A percentile compares a stretch with the other conserved stretches of the same genome.
These are phyloP conservation scores for Empidonax traillii DNA, from an alignment of 2,113 vertebrate genomes.

Conservation along the genomic window DNA sequence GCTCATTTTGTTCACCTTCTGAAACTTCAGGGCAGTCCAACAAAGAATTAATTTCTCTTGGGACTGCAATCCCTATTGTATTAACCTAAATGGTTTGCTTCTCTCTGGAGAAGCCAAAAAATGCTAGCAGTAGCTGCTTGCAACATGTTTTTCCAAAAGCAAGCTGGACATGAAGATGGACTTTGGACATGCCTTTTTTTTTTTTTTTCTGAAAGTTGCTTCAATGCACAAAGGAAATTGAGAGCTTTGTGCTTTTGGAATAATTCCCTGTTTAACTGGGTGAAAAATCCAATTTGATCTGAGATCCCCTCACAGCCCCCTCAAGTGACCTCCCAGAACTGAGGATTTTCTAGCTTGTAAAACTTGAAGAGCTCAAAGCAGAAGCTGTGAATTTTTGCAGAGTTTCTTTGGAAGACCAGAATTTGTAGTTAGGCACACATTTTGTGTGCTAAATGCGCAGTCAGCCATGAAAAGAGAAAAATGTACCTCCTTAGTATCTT, in stretches of 20 bases:
- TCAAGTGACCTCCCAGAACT: not conserved
- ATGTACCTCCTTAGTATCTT: not conserved
- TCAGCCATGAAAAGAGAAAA: not conserved
- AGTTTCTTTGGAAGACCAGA: not conserved
- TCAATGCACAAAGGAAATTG: not conserved
- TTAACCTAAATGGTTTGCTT: not conserved
- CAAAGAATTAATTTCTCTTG: not conserved
- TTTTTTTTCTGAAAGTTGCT: not conserved
- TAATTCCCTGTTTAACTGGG: not conserved
- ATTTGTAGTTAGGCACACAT: not conserved
- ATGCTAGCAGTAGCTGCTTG: not conserved
- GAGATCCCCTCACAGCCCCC: not conserved
- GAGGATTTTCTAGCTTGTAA: not conserved
- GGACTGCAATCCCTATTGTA: not conserved
- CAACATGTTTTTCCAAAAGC: not conserved
- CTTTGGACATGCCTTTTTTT: not conserved
- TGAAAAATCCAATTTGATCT: not conserved
- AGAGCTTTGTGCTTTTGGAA: not conserved
- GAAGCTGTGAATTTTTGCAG: not conserved
- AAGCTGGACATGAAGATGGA: not conserved
- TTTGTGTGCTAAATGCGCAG: not conserved
- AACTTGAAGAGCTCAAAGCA: not conserved
- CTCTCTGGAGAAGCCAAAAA: not conserved
- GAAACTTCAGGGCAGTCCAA: conserved; percentile 2
- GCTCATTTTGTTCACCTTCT: conserved; percentile 15